Percentiles rank a stretch among this genome's conserved stretches.
phyloP scores from a whole-genome alignment of 2,797 vertebrate genomes.

The Champsocephalus esox region DNA sequence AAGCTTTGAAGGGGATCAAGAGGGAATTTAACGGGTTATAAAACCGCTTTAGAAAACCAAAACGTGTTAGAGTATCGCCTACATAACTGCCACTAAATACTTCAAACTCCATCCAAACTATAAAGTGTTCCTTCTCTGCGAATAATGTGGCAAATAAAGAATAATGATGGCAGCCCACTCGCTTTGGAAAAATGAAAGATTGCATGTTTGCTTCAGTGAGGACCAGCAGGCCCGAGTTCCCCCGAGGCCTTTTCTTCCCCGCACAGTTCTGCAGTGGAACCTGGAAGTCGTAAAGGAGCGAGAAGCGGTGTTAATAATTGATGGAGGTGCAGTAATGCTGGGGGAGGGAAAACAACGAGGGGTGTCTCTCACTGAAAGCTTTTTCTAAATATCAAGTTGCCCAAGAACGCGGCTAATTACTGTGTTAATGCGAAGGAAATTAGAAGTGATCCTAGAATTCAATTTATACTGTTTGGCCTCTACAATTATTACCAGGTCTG shows the following conservation, averaged over 20 bases:
- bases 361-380: slow-evolving; percentile 47
- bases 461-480: slow-evolving; percentile 79
- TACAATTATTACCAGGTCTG: slow-evolving; percentile 55
- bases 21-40: slow-evolving; percentile 37
- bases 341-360: slow-evolving; percentile 13
- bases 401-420: slow-evolving; percentile 78
- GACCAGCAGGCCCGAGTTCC: slow-evolving; percentile 47
- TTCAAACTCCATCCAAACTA: slow-evolving; percentile 9
- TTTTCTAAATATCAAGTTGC: slow-evolving; percentile 69
- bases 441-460: slow-evolving; percentile 75
- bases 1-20: not conserved
- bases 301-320: slow-evolving; percentile 83
- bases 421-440: slow-evolving; percentile 74
- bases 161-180: slow-evolving; percentile 8
- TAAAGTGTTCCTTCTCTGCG: slow-evolving; percentile 23
- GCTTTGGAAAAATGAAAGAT: slow-evolving; percentile 21
- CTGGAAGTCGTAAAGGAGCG: slow-evolving; percentile 72
- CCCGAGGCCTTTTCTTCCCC: slow-evolving; percentile 61
- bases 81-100: slow-evolving; percentile 5
- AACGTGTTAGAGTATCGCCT: slow-evolving; percentile 11
- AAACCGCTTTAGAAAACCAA: slow-evolving; percentile 12
- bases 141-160: slow-evolving; percentile 45
- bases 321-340: slow-evolving; percentile 70
- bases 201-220: slow-evolving; percentile 13
- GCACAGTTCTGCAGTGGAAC: slow-evolving; percentile 71